These are phyloP conservation scores for Scleropages formosus DNA, from an alignment of 2,797 vertebrate genomes.

Conservation along the genomic window DNA sequence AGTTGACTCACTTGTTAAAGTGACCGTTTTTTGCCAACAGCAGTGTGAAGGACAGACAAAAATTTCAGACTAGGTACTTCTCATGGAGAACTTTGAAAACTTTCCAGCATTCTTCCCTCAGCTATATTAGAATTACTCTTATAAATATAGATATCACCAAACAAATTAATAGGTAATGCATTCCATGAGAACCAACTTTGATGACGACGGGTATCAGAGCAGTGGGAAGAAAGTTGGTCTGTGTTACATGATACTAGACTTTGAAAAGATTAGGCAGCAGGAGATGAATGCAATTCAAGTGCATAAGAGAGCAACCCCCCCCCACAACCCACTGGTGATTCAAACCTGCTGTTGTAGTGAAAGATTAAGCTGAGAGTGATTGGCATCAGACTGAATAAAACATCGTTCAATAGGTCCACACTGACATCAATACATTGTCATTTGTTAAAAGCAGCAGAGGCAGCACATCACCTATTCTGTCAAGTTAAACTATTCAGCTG, in stretches of 20 bases:
- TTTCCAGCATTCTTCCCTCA: background rate
- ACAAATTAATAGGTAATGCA: background rate
- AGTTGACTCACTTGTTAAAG: conserved; percentile 29
- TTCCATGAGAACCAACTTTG: background rate
- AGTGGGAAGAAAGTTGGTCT: background rate
- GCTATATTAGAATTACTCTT: background rate
- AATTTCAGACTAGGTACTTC: background rate
- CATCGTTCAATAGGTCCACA: background rate
- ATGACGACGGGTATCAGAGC: background rate
- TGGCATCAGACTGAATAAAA: conserved; percentile 20
- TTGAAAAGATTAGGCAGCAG: background rate
- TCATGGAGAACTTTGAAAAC: background rate
- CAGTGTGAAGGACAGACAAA: background rate
- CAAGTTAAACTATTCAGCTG: background rate
- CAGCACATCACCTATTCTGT: background rate
- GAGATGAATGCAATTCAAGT: background rate
- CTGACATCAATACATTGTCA: background rate
- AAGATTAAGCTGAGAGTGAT: background rate
- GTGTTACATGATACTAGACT: no score
- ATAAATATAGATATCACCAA: background rate
- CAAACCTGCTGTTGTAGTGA: background rate
- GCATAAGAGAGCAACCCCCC: background rate
- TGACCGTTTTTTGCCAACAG: conserved; percentile 27
- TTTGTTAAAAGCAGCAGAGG: background rate
- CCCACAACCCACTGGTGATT: background rate